Evolutionary conservation across 2,113 vertebrate genomes (phyloP), one percentile per base, ranked within the genome.

Genomic region (Sander vitreus): DNA sequence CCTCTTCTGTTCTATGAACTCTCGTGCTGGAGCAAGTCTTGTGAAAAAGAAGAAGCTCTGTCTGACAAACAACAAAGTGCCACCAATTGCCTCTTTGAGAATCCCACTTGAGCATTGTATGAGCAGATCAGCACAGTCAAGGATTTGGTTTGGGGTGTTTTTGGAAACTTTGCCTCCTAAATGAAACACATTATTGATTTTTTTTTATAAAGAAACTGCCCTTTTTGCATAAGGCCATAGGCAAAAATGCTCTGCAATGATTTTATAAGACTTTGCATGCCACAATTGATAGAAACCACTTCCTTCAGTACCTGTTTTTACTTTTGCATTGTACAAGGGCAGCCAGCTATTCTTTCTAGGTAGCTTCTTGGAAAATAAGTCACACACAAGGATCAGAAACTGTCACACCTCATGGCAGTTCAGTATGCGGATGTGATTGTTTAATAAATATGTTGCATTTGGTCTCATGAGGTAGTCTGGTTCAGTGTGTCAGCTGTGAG

Each of bases 41-140:
- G 36, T 64, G 63, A 45, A 63, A 45, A 70, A 54, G 25, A 73
- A 45, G n/a, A 48, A 36, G 60, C 70, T 81, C 33, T 74, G 62
- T 53, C 62, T 76, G 67, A 67, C 48, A 62, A 85, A 88, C 39
- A 81, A 72, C 51, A 73, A 83, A 85, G 74, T 23, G 30, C 54
- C 70, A 89, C 90, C 88, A 91, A 85, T 84, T 2, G 33, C 8
- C 76, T 70, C 84, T 84, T 88, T 91, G 73, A 93, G 62, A 76
- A 59, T 71, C 84, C 86, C 77, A 85, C 85, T 81, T 48, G 6
- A 81, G 59, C 8, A 48, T 1, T 7, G 6, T 50, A 83, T 83
- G 74, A 78, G 73, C 58, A 45, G 59, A 85, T 76, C 57, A 57
- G 55, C 77, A 73, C 73, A 89, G 84, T 83, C 48, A 55, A n/a